phyloP scores from a whole-genome alignment of 1,140 invertebrate species.

The Grapholita molesta region DNA sequence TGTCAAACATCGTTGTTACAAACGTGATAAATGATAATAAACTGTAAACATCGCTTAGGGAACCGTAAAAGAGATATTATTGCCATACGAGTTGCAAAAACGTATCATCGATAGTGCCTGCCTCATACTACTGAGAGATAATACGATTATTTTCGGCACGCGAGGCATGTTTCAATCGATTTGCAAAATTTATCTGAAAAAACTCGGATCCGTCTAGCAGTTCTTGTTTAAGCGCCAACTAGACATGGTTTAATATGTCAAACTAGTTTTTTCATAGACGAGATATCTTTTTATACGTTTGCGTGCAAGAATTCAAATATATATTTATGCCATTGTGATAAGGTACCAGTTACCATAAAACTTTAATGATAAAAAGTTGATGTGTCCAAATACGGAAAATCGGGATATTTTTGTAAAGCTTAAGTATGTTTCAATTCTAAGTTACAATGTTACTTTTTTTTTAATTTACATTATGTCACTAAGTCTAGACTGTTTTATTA shows the following conservation, averaged over 20 bases:
- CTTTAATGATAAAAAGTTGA: background rate
- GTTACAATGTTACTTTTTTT: background rate
- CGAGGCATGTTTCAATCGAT: too few species aligned
- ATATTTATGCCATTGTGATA: background rate
- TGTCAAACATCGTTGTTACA: too few species aligned
- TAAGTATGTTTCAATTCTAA: background rate
- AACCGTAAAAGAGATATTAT: too few species aligned
- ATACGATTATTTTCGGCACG: too few species aligned
- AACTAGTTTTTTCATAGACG: background rate
- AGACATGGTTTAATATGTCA: background rate
- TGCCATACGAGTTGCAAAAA: too few species aligned
- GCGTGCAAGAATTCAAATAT: background rate
- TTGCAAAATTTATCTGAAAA: too few species aligned
- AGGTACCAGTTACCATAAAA: background rate
- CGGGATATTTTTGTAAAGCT: background rate
- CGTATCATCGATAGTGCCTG: too few species aligned
- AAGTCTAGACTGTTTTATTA: background rate
- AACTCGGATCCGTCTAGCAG: too few species aligned
- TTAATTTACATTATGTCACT: background rate
- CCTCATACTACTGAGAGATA: too few species aligned
- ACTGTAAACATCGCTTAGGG: too few species aligned
- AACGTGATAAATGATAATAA: too few species aligned
- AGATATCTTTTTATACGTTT: background rate
- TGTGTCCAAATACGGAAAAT: background rate
- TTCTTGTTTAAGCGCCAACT: background rate